Percentiles rank a stretch among this genome's conserved stretches.
These are phyloP conservation scores for Sturmia bella DNA, from an alignment of 2,888 invertebrate genomes.

Conservation along the genomic window DNA sequence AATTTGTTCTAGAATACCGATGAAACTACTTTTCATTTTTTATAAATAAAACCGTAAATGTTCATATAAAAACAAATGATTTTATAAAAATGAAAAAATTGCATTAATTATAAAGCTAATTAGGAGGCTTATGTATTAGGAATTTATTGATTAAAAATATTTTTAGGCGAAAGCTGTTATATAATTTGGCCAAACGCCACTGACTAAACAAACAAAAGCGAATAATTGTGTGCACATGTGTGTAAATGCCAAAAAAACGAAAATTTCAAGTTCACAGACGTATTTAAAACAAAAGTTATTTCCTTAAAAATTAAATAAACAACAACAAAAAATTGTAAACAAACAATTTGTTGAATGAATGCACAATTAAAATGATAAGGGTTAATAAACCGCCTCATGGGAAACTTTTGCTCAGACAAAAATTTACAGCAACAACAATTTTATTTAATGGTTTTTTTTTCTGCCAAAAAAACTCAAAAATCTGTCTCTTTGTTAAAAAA, in stretches of 20 bases:
- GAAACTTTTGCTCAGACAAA: constrained; percentile 9
- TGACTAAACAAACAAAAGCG: background rate
- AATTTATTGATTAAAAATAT: background rate
- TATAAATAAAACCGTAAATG: too few relatives aligned
- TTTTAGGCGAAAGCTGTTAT: background rate
- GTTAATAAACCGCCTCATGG: constrained; percentile 52
- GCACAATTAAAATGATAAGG: constrained; percentile 25
- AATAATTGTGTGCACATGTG: background rate
- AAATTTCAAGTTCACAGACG: constrained; percentile 46
- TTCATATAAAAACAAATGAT: too few relatives aligned
- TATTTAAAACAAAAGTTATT: constrained; percentile 1
- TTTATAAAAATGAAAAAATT: too few relatives aligned
- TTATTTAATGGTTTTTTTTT: background rate
- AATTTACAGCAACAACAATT: background rate
- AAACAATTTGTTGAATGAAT: constrained; percentile 28
- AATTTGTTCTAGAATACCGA: too few relatives aligned
- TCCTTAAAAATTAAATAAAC: constrained; percentile 4
- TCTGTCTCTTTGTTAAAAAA: too few relatives aligned
- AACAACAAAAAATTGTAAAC: background rate
- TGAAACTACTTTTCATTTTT: too few relatives aligned
- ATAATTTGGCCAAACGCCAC: constrained; percentile 30
- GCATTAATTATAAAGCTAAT: too few relatives aligned
- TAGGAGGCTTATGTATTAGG: background rate
- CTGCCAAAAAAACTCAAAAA: background rate
- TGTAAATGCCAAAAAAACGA: background rate